phyloP scores from a whole-genome alignment of 1,140 invertebrate genomes.

The honey bee (Apis mellifera) region DNA sequence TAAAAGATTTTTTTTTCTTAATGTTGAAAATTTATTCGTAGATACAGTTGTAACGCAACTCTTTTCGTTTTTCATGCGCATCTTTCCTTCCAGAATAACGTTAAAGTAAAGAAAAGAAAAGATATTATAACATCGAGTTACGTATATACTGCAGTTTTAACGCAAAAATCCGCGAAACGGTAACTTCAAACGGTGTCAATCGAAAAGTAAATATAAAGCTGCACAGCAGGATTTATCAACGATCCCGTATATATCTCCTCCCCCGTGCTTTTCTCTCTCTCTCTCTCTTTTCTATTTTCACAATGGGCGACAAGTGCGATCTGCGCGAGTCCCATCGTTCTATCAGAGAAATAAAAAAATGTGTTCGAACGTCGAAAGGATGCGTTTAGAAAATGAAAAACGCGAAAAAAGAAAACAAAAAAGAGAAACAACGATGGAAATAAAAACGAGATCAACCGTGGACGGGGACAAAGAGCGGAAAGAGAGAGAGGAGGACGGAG shows the following conservation, averaged over 20 bases:
- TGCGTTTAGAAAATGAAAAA: slow-evolving; percentile 46
- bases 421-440: not conserved
- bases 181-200: slow-evolving; percentile 28
- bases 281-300: not conserved
- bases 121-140: not conserved
- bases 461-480: not conserved
- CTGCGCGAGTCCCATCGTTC: slow-evolving; percentile 17
- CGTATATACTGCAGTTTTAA: slow-evolving; percentile 12
- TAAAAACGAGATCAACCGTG: not conserved
- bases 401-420: not conserved
- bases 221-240: slow-evolving; percentile 28
- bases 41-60: not conserved
- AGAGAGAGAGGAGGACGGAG: not conserved
- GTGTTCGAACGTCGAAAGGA: slow-evolving; percentile 32
- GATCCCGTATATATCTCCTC: not conserved
- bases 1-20: too few relatives aligned
- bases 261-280: not conserved
- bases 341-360: slow-evolving; percentile 27
- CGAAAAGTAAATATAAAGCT: slow-evolving; percentile 27
- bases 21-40: not conserved
- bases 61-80: too few relatives aligned
- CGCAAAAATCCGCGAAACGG: slow-evolving; percentile 23
- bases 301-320: slow-evolving; percentile 15
- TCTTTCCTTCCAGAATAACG: not conserved
- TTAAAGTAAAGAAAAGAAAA: not conserved